Conservation (phyloP, 2,888 invertebrate species). For the Noctua comes region DNA sequence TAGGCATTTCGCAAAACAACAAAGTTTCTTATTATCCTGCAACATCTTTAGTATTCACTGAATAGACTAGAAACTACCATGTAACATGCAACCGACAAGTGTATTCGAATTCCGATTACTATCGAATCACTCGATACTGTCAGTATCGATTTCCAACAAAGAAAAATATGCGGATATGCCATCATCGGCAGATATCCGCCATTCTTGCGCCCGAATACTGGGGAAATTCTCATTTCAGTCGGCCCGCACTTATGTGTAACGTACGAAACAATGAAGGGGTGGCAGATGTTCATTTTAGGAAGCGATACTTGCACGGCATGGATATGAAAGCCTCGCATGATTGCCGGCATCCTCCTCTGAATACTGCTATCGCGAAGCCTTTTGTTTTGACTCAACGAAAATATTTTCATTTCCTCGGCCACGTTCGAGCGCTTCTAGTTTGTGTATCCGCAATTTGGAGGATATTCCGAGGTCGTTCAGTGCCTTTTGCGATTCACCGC, state of each 20-base stretch:
- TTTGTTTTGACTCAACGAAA: conserved; percentile 77
- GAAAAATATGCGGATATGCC: conserved; percentile 43
- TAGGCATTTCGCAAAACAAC: neutral
- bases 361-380: conserved; percentile 70
- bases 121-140: conserved; percentile 54
- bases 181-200: conserved; percentile 49
- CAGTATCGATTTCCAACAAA: conserved; percentile 43
- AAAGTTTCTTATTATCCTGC: neutral
- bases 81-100: conserved; percentile 16
- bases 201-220: conserved; percentile 60
- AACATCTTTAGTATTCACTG: neutral
- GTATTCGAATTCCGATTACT: conserved; percentile 38
- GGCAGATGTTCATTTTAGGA: conserved; percentile 82
- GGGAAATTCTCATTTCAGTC: conserved; percentile 72
- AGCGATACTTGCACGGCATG: conserved; percentile 74
- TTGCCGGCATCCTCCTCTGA: conserved; percentile 76
- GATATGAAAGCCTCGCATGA: conserved; percentile 76
- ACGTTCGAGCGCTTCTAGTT: conserved; percentile 72
- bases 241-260: conserved; percentile 73
- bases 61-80: conserved; percentile 5
- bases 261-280: conserved; percentile 79
- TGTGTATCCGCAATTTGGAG: conserved; percentile 80
- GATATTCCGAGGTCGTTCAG: conserved; percentile 71
- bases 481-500: conserved; percentile 73
- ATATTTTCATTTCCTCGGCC: conserved; percentile 80